A percentile compares a stretch with the other conserved stretches of the same genome.
phyloP scores from a whole-genome alignment of 2,888 invertebrate species.

The Phortica okadai region DNA sequence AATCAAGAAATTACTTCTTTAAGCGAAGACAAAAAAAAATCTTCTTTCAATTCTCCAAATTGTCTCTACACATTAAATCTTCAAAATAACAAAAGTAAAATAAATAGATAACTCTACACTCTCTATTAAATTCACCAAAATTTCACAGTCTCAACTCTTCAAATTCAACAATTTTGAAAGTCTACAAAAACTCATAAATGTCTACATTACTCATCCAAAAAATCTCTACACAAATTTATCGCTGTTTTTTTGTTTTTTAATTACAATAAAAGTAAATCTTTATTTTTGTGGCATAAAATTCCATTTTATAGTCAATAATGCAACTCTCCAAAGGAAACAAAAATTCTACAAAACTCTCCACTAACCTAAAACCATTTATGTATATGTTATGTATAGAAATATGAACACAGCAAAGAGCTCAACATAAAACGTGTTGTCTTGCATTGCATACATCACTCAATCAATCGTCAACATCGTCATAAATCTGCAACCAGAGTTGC shows the following conservation, averaged over 20 bases:
- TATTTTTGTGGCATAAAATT: not conserved
- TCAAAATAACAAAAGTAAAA: too few species aligned
- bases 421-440: not conserved
- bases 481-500: conserved; percentile 2
- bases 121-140: not conserved
- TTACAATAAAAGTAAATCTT: not conserved
- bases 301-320: too few species aligned
- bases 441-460: not conserved
- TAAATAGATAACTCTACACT: too few species aligned
- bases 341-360: not conserved
- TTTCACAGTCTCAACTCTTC: not conserved
- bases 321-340: not conserved
- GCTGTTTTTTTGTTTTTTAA: not conserved
- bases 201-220: too few species aligned
- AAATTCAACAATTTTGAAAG: too few species aligned
- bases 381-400: too few species aligned
- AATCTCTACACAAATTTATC: not conserved
- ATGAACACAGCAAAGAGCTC: not conserved
- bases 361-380: not conserved
- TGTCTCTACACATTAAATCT: too few species aligned
- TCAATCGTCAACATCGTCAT: not conserved
- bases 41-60: not conserved
- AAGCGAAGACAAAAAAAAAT: too few species aligned
- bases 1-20: too few species aligned
- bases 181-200: too few species aligned